A percentile compares a stretch with the other conserved stretches of the same genome.
Conservation (phyloP, 2,797 vertebrate genomes). For the Syndactyla subalaris region DNA sequence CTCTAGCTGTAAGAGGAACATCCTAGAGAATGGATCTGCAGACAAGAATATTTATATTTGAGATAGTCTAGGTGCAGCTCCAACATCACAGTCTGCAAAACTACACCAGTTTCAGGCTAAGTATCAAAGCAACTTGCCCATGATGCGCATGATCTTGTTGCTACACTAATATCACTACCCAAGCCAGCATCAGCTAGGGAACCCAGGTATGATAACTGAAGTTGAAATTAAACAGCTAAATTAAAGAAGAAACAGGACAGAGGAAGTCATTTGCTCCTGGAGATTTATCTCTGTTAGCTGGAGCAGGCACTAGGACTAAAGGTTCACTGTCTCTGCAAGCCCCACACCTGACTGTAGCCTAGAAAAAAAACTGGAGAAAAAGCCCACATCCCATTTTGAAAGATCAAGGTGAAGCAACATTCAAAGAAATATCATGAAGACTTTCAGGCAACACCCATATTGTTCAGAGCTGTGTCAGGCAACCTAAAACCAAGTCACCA, state of each 20-base stretch:
- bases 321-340: not conserved
- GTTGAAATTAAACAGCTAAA: not conserved
- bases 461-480: not conserved
- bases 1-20: not conserved
- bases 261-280: not conserved
- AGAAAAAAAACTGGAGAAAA: not conserved
- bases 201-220: not conserved
- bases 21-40: not conserved
- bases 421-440: not conserved
- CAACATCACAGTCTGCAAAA: not conserved
- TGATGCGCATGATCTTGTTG: not conserved
- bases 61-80: not conserved
- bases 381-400: not conserved
- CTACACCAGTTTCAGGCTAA: not conserved
- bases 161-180: not conserved
- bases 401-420: not conserved
- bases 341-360: not conserved
- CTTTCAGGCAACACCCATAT: not conserved
- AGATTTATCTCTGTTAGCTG: not conserved
- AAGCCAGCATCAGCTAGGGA: not conserved
- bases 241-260: not conserved
- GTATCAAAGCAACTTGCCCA: not conserved
- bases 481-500: not conserved
- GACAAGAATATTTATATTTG: not conserved
- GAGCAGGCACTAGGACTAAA: not conserved